Evolutionary conservation across 1,140 invertebrate species (phyloP), one percentile per base, ranked within the genome.

Genomic region (Caerostris extrusa): DNA sequence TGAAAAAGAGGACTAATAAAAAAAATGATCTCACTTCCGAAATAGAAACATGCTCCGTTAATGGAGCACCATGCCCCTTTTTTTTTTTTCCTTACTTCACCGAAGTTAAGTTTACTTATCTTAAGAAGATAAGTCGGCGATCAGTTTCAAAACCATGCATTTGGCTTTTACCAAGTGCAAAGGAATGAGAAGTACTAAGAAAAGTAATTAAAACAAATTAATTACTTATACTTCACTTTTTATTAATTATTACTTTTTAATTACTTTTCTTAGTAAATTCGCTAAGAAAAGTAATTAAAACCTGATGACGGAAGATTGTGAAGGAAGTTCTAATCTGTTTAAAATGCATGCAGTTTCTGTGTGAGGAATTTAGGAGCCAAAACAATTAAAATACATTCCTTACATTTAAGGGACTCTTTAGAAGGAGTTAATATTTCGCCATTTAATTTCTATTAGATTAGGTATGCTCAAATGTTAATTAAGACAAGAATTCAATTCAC

Each of bases 271-370:
- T 34, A 34, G 34, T 34, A 34, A 34, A 34, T 34, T 34, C 34
- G 8, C 34, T 12, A 50, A 77, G 34, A 14, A 50, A 77, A 77
- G 50, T 77, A 77, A 77, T 77, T 77, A 77, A 77, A 77, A 77
- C 71, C 71, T 50, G 50, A 50, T 77, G 50, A 77, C 71, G 50
- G 71, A 50, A 77, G 53, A 12, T 77, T 50, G 71, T 12, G 34
- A 50, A 50, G 10, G 19, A 77, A 77, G 53, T 50, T 14, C 71
- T 50, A 53, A 77, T 77, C 12, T 77, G 34, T 53, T 53, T 77
- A 77, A 77, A 77, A 77, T 53, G 34, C 71, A 77, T 53, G 34
- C 71, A 77, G 10, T 5, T 77, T 8, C 71, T 5, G 50, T 2
- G 34, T 4, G 0, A 5, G 10, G 34, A 77, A 77, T 77, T 53